Conservation (phyloP, 1,140 invertebrate species). For the Meloidogyne floridensis region DNA sequence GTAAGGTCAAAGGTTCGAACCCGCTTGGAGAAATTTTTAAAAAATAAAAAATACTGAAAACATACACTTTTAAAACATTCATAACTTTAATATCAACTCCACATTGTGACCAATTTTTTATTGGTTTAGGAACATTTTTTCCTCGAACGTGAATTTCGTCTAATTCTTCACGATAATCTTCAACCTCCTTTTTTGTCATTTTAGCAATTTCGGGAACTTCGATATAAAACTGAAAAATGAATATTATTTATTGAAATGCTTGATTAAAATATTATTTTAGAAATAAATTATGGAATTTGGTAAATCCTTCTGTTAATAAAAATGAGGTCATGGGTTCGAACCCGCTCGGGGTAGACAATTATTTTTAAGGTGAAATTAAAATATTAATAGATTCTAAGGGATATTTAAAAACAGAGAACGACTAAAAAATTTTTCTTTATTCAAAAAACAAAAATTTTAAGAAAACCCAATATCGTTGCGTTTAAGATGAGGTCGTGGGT, state of each 20-base stretch:
- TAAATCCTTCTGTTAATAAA: too few relatives aligned
- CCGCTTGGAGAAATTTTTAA: not conserved
- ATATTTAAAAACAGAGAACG: too few relatives aligned
- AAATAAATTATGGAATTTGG: not conserved
- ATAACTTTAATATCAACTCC: conserved; percentile 95
- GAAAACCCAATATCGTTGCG: too few relatives aligned
- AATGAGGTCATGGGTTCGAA: not conserved
- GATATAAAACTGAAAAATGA: conserved; percentile 79
- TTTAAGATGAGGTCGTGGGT: not conserved
- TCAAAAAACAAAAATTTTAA: too few relatives aligned
- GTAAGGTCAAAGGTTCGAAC: too few relatives aligned
- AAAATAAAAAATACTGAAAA: conserved; percentile 18
- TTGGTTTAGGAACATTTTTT: conserved; percentile 87
- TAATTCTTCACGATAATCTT: conserved; percentile 75
- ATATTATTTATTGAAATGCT: not conserved
- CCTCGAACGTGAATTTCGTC: conserved; percentile 74
- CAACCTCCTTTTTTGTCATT: conserved; percentile 80
- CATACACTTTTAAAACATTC: conserved; percentile 85
- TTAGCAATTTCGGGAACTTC: conserved; percentile 86
- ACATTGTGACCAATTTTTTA: conserved; percentile 96
- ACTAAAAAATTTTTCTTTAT: too few relatives aligned
- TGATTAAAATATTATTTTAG: not conserved
- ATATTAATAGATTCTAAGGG: too few relatives aligned
- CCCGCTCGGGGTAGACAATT: not conserved
- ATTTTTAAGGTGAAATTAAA: not conserved